Evolutionary conservation across 2,797 vertebrate genomes (phyloP).

Genomic region (Microcaecilia unicolor): DNA sequence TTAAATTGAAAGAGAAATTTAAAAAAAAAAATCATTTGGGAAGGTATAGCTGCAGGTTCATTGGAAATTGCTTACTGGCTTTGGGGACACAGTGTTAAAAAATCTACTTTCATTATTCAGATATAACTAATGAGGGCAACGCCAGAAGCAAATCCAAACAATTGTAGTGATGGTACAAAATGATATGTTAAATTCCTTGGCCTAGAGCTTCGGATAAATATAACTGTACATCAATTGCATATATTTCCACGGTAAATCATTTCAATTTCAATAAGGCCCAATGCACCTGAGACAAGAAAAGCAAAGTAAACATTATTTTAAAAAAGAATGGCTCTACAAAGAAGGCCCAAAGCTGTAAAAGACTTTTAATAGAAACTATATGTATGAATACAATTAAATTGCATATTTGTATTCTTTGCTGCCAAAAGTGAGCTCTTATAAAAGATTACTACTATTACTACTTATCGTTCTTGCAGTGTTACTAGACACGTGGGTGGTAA

Average conservation of each 20-base stretch:
- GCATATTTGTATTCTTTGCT: no score
- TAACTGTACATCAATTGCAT: slow-evolving; percentile 7
- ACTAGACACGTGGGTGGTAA: no score
- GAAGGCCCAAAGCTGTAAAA: no score
- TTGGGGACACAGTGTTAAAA: not conserved
- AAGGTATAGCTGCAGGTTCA: not conserved
- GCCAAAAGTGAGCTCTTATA: no score
- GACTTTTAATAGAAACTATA: no score
- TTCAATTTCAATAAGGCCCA: not conserved
- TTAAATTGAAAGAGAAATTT: not conserved
- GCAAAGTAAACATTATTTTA: slow-evolving; percentile 7
- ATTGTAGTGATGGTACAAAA: not conserved
- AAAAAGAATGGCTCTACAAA: no score
- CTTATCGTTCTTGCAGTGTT: no score
- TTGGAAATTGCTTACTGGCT: not conserved
- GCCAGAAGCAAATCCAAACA: not conserved
- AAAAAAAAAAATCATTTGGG: not conserved
- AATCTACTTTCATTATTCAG: not conserved
- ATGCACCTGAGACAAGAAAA: slow-evolving; percentile 7
- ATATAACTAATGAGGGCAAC: not conserved
- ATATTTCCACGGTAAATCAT: slow-evolving; percentile 6
- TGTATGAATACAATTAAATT: no score
- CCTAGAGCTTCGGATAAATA: not conserved
- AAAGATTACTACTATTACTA: no score
- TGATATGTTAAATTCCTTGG: not conserved